Conservation (phyloP, 2,113 vertebrate genomes). For the Hydropotes inermis region DNA sequence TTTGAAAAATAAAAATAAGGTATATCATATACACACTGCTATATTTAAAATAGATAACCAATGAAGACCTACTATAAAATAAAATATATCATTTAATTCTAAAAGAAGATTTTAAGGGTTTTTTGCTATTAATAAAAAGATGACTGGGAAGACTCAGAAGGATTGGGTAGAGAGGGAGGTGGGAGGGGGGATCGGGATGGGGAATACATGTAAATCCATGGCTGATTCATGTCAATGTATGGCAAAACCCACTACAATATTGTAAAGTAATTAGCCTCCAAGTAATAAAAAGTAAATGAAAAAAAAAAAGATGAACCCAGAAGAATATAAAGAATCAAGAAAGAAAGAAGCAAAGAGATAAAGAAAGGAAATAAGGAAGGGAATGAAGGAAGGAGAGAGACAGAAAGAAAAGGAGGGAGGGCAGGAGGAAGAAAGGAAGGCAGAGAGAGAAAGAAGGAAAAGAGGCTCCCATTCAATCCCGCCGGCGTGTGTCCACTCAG, state of each 20-base stretch:
- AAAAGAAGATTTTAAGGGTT: neutral
- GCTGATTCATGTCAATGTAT: no score
- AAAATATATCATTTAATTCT: constrained; percentile 21
- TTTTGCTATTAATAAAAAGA: neutral
- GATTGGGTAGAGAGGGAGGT: no score
- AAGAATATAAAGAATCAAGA: neutral
- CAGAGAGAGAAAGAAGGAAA: neutral
- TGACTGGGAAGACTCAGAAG: neutral
- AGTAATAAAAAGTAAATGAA: neutral
- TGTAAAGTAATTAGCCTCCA: no score
- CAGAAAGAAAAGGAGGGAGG: neutral
- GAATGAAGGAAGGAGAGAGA: neutral
- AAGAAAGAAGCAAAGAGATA: neutral
- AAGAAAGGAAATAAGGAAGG: no score
- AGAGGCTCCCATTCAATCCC: neutral
- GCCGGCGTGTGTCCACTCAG: neutral
- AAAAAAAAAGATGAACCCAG: neutral
- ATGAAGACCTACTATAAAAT: neutral
- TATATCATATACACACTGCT: neutral
- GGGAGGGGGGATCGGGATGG: no score
- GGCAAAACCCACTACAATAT: no score
- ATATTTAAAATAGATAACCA: neutral
- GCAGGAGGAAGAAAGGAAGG: neutral
- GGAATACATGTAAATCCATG: no score
- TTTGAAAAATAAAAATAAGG: neutral